phyloP scores from a whole-genome alignment of 2,888 invertebrate species.

The Troilus luridus region DNA sequence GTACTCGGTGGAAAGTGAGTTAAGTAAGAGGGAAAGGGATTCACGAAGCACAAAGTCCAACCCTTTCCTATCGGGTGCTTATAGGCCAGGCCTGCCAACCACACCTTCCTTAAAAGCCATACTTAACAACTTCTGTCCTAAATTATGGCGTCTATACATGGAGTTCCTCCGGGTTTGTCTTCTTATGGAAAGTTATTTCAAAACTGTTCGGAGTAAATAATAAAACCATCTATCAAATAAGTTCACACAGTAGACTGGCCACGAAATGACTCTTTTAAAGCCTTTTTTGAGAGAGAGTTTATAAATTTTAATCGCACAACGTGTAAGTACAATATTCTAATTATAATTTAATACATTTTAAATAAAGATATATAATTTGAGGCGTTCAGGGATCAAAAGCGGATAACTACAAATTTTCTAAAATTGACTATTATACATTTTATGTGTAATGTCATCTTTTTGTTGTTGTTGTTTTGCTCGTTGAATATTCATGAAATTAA shows the following conservation, averaged over 20 bases:
- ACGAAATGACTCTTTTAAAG: no score
- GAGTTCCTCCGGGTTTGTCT: background rate
- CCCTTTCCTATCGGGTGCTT: background rate
- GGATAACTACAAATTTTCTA: no score
- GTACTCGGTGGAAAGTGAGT: background rate
- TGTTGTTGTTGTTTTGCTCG: no score
- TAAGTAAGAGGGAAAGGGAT: slow-evolving; percentile 38
- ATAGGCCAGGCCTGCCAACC: background rate
- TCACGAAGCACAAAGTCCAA: background rate
- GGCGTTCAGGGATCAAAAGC: no score
- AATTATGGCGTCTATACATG: background rate
- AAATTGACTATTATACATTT: no score
- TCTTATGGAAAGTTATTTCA: background rate
- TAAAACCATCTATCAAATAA: no score
- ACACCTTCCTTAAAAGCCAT: background rate
- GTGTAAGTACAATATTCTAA: background rate
- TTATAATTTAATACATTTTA: no score
- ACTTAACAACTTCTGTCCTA: background rate
- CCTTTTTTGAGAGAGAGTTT: no score
- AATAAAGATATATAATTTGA: no score
- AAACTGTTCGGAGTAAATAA: background rate
- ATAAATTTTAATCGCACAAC: background rate
- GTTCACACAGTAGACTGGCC: no score
- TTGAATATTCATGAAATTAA: no score
- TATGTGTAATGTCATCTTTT: no score